A percentile compares a stretch with the other conserved stretches of the same genome.
phyloP scores from a whole-genome alignment of 2,797 vertebrate genomes.

The Pipistrellus nathusii region DNA sequence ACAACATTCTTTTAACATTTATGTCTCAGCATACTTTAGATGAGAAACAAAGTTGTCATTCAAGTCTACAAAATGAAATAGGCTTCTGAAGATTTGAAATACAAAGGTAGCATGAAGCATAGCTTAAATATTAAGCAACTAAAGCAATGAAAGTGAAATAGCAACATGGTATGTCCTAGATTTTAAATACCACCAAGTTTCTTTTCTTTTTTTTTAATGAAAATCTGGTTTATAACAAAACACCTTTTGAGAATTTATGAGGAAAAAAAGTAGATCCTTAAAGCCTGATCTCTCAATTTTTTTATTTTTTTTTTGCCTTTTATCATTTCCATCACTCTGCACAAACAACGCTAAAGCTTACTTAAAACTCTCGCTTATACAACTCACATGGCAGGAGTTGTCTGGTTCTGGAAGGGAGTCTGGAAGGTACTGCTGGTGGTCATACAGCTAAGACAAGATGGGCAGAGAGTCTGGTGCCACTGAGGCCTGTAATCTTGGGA shows the following conservation, averaged over 20 bases:
- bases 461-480: constrained; percentile 66
- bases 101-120: constrained; percentile 88
- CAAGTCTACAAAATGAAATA: constrained; percentile 90
- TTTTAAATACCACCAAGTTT: constrained; percentile 88
- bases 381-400: constrained; percentile 20
- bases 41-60: constrained; percentile 88
- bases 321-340: constrained; percentile 42
- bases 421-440: constrained; percentile 60
- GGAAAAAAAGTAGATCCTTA: constrained; percentile 78
- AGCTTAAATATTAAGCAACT: constrained; percentile 94
- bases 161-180: constrained; percentile 87
- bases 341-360: constrained; percentile 64
- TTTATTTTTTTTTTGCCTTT: constrained; percentile 38
- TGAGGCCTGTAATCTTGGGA: constrained; percentile 70
- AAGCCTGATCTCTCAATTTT: constrained; percentile 54
- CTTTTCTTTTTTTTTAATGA: constrained; percentile 82
- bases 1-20: constrained; percentile 91
- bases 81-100: constrained; percentile 88
- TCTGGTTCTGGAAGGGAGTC: constrained; percentile 16
- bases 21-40: constrained; percentile 89
- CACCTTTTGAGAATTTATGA: constrained; percentile 80
- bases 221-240: constrained; percentile 85
- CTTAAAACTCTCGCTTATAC: constrained; percentile 42
- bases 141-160: constrained; percentile 89
- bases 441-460: constrained; percentile 14